Conservation (phyloP, 2,797 vertebrate genomes). For the Sebastes matsubarae region DNA sequence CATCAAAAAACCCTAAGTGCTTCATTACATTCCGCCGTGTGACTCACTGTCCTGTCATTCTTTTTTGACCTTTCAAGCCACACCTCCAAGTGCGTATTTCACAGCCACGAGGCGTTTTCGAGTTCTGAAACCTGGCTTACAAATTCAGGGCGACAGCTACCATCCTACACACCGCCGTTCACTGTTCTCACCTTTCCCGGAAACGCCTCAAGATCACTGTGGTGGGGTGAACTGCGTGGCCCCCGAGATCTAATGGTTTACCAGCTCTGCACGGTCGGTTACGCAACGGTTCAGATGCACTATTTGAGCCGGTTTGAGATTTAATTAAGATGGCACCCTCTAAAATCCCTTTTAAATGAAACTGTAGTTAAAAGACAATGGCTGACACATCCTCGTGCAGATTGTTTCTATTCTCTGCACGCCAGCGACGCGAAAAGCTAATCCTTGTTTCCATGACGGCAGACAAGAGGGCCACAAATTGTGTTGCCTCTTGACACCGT, state of each 20-base stretch:
- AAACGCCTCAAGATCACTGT: conserved; percentile 3
- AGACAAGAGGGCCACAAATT: conserved; percentile 86
- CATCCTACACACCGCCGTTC: conserved; percentile 6
- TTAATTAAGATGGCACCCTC: conserved; percentile 97
- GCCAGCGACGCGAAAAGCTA: conserved; percentile 86
- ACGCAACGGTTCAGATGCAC: conserved; percentile 89
- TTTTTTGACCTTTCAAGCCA: conserved; percentile 58
- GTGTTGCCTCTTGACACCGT: conserved; percentile 87
- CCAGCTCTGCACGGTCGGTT: conserved; percentile 87
- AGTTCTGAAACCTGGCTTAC: conserved; percentile 30
- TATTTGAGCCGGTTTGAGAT: conserved; percentile 93
- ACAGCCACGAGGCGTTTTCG: neutral
- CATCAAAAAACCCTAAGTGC: neutral
- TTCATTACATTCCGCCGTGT: neutral
- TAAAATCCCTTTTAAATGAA: conserved; percentile 94
- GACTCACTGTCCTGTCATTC: conserved; percentile 37
- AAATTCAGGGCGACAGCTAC: conserved; percentile 30
- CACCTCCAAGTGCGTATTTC: conserved; percentile 47
- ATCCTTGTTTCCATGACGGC: conserved; percentile 93
- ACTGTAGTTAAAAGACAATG: conserved; percentile 91
- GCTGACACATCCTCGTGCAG: conserved; percentile 86
- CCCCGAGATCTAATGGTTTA: conserved; percentile 86
- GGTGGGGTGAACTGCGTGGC: conserved; percentile 59
- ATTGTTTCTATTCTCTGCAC: conserved; percentile 90
- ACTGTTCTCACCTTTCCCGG: conserved; percentile 25